Base-by-base conservation (phyloP, 2,113 vertebrate genomes). In the Promerops cafer region DNA sequence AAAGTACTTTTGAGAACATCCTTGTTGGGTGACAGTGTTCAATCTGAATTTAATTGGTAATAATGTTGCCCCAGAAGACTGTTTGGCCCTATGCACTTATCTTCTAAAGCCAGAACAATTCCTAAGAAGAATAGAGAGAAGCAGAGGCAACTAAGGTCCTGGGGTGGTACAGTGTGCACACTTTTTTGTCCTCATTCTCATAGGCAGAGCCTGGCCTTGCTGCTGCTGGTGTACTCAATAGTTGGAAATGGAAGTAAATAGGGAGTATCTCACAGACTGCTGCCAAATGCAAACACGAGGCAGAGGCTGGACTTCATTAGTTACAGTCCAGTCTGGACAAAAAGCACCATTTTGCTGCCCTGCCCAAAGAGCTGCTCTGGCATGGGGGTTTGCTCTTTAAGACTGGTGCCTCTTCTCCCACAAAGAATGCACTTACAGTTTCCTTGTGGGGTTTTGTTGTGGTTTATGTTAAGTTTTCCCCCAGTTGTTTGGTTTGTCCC, bases 401-500 rank as follows among this genome's bases (percentile, higher is more conserved):
- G n/a, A 37, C 28, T 31, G 31, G 3, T 27, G 13, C 6, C 0
- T 85, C 45, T 86, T 31, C n/a, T 83, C 44, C n/a, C 28, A 76
- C 28, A 35, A 30, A 1, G 1, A 7, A 3, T 3, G 8, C 9
- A 27, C 16, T 39, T 72, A 47, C 0, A 7, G 20, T 59, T 69
- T 87, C 42, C 69, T 64, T 44, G 13, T 1, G 19, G 9, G 5
- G 18, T n/a, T n/a, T n/a, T n/a, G n/a, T n/a, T n/a, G n/a, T n/a
- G n/a, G n/a, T n/a, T n/a, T n/a, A n/a, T n/a, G n/a, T n/a, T n/a
- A n/a, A n/a, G n/a, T n/a, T n/a, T n/a, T n/a, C n/a, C n/a, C n/a
- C n/a, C n/a, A n/a, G n/a, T n/a, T n/a, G n/a, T n/a, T n/a, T n/a
- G n/a, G n/a, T n/a, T n/a, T n/a, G n/a, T n/a, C n/a, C n/a, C n/a